Conservation (phyloP, 1,140 invertebrate genomes). For the Tribolium madens region DNA sequence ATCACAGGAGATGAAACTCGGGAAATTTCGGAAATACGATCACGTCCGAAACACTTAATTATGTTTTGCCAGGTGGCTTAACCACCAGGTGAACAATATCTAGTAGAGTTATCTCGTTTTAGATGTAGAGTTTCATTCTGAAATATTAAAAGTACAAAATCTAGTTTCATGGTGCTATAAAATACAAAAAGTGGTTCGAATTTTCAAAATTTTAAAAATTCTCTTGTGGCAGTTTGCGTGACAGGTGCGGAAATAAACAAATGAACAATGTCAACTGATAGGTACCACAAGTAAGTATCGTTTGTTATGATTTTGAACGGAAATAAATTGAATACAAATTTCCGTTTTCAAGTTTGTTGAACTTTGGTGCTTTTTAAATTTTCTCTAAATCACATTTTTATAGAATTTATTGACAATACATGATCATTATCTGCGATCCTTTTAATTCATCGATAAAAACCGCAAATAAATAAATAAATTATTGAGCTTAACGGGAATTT, state of each 20-base stretch:
- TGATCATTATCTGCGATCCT: not conserved
- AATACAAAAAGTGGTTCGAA: not conserved
- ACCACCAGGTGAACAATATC: constrained; percentile 46
- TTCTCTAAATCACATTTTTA: not conserved
- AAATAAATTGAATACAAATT: constrained; percentile 22
- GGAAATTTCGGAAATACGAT: not conserved
- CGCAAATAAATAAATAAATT: not conserved
- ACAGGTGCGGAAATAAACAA: constrained; percentile 46
- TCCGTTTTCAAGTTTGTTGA: constrained; percentile 34
- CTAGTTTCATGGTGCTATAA: not conserved
- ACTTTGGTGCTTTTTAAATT: constrained; percentile 19
- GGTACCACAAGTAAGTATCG: constrained; percentile 62
- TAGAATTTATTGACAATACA: not conserved
- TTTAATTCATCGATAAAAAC: not conserved
- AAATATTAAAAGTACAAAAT: not conserved
- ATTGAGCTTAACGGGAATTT: not conserved
- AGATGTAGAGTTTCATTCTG: constrained; percentile 11
- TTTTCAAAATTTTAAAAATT: constrained; percentile 16
- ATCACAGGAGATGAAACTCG: not conserved
- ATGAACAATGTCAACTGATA: constrained; percentile 60
- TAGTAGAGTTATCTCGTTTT: constrained; percentile 32
- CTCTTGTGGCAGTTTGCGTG: not conserved
- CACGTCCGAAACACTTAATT: constrained; percentile 40
- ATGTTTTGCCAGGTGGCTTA: constrained; percentile 47
- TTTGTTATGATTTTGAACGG: constrained; percentile 16